Percentiles rank a stretch among this genome's conserved stretches.
Conservation (phyloP, 2,888 invertebrate species). For the Amphiduros pacificus region DNA sequence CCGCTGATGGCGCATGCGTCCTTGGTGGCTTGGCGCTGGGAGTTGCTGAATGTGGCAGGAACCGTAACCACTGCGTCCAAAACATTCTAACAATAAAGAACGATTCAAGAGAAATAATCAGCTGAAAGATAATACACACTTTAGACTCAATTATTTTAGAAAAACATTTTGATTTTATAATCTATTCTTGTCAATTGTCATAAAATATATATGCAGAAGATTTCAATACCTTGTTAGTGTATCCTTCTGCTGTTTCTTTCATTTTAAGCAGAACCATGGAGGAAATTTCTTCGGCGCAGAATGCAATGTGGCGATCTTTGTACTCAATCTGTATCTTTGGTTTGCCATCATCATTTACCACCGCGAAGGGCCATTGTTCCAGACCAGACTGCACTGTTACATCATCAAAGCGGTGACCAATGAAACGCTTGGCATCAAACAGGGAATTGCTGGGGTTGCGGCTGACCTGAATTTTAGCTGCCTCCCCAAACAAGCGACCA, state of each 20-base stretch:
- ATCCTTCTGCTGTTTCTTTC: conserved; percentile 69
- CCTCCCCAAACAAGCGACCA: conserved; percentile 58
- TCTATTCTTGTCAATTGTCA: no score
- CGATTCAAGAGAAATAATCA: no score
- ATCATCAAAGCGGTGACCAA: conserved; percentile 80
- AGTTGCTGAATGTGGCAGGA: conserved; percentile 59
- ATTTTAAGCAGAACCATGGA: conserved; percentile 92
- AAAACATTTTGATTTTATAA: no score
- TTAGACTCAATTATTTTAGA: no score
- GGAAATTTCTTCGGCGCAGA: conserved; percentile 89
- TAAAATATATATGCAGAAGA: no score
- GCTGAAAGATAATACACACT: no score
- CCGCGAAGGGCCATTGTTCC: conserved; percentile 76
- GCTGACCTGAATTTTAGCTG: conserved; percentile 61
- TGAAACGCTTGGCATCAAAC: conserved; percentile 66
- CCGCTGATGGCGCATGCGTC: conserved; percentile 86
- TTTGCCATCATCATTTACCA: conserved; percentile 43
- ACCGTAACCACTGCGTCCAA: conserved; percentile 60
- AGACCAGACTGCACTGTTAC: conserved; percentile 76
- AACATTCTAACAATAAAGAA: conserved; percentile 49
- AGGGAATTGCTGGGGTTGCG: conserved; percentile 78
- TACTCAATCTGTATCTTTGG: conserved; percentile 65
- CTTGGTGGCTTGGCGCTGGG: conserved; percentile 69
- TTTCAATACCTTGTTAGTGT: no score
- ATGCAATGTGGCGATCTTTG: conserved; percentile 85